phyloP scores from a whole-genome alignment of 2,888 invertebrate species.

The Machimus atricapillus region DNA sequence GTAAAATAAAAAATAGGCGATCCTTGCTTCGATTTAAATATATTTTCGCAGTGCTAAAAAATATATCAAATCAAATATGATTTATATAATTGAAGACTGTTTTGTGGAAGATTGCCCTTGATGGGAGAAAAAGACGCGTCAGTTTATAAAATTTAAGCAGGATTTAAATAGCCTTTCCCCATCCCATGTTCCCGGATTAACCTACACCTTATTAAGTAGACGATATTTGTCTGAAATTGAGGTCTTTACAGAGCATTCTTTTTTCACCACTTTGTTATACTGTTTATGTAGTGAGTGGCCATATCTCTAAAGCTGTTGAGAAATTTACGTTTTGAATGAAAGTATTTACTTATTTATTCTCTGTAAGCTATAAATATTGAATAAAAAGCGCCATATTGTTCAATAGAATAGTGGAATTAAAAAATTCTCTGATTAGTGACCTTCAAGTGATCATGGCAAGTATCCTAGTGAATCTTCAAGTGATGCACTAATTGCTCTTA shows the following conservation, averaged over 20 bases:
- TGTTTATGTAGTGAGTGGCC: neutral
- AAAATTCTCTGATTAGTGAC: neutral
- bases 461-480: constrained; percentile 64
- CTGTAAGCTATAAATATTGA: no score
- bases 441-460: constrained; percentile 57
- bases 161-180: neutral
- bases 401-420: neutral
- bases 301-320: no score
- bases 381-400: neutral
- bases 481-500: constrained; percentile 60
- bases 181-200: neutral
- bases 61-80: constrained; percentile 11
- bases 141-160: neutral
- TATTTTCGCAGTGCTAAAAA: neutral
- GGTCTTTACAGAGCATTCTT: neutral
- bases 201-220: constrained; percentile 4
- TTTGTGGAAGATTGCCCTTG: neutral
- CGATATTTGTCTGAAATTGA: neutral
- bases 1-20: neutral
- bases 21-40: neutral
- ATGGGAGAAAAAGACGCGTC: neutral
- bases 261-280: neutral
- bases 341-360: no score
- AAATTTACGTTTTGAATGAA: no score
- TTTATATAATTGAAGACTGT: neutral